Evolutionary conservation across 2,888 invertebrate genomes (phyloP).

Genomic region (Diarsia rubi): DNA sequence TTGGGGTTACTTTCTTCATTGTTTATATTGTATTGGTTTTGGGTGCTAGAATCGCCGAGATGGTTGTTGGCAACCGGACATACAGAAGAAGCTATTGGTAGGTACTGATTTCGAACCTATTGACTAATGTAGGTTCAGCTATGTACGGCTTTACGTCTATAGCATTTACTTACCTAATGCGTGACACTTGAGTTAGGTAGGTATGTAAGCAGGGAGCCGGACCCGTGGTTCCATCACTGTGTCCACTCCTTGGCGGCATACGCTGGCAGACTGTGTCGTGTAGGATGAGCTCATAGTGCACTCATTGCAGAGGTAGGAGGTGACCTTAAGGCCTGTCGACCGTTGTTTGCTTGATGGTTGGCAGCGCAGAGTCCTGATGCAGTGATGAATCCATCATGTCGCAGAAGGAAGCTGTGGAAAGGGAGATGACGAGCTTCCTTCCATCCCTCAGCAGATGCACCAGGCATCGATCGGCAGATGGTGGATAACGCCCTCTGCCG

Average conservation of each 20-base stretch:
- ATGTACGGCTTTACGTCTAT: not conserved
- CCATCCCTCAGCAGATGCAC: not conserved
- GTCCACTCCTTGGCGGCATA: too few species aligned
- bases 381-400: too few species aligned
- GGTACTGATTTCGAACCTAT: slow-evolving; percentile 37
- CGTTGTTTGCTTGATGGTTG: not conserved
- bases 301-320: not conserved
- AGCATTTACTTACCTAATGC: not conserved
- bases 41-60: slow-evolving; percentile 92
- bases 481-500: too few species aligned
- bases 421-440: too few species aligned
- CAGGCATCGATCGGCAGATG: not conserved
- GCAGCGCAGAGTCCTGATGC: too few species aligned
- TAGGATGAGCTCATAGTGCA: too few species aligned
- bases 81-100: slow-evolving; percentile 87
- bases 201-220: too few species aligned
- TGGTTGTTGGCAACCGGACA: slow-evolving; percentile 91
- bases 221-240: too few species aligned
- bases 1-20: slow-evolving; percentile 89
- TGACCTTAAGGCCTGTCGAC: not conserved
- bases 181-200: not conserved
- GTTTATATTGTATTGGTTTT: slow-evolving; percentile 87
- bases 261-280: too few species aligned
- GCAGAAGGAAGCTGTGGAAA: too few species aligned
- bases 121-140: not conserved